Percentiles rank a stretch among this genome's conserved stretches.
Conservation (phyloP, 2,797 vertebrate species). For the Thalassophryne amazonica region DNA sequence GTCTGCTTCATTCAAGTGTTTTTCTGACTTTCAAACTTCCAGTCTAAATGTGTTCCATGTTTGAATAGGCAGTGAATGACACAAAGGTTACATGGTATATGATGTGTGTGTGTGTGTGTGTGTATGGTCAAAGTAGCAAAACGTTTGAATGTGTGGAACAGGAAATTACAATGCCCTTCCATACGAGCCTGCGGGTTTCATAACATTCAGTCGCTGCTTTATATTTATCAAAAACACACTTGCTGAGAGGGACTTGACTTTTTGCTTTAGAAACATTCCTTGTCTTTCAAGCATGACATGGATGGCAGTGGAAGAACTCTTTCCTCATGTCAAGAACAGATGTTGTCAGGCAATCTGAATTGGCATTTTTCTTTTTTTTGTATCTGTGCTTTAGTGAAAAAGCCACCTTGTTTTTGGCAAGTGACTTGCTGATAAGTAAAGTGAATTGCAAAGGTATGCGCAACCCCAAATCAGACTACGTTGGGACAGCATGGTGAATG, state of each 20-base stretch:
- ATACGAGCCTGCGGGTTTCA: conserved; percentile 13
- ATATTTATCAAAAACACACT: conserved; percentile 39
- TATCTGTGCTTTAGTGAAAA: conserved; percentile 43
- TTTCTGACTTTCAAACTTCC: too few relatives aligned
- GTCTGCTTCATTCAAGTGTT: too few relatives aligned
- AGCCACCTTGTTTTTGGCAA: conserved; percentile 38
- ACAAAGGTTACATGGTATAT: too few relatives aligned
- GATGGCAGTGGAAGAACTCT: conserved; percentile 36
- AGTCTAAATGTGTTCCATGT: too few relatives aligned
- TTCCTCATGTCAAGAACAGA: conserved; percentile 35
- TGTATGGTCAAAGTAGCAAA: conserved; percentile 6
- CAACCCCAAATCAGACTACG: too few relatives aligned
- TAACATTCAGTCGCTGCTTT: conserved; percentile 26
- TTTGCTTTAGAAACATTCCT: conserved; percentile 51
- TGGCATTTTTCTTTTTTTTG: conserved; percentile 43
- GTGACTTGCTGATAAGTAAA: too few relatives aligned
- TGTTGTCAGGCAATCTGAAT: conserved; percentile 61
- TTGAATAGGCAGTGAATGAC: too few relatives aligned
- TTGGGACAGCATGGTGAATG: too few relatives aligned
- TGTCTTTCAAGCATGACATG: conserved; percentile 45
- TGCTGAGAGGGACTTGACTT: conserved; percentile 48
- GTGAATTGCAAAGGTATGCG: too few relatives aligned
- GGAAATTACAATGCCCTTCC: conserved; percentile 21
- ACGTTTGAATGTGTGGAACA: conserved; percentile 6
- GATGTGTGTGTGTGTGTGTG: not conserved